These are phyloP conservation scores for Berghia stephanieae DNA, from an alignment of 1,140 invertebrate species.

Conservation along the genomic window DNA sequence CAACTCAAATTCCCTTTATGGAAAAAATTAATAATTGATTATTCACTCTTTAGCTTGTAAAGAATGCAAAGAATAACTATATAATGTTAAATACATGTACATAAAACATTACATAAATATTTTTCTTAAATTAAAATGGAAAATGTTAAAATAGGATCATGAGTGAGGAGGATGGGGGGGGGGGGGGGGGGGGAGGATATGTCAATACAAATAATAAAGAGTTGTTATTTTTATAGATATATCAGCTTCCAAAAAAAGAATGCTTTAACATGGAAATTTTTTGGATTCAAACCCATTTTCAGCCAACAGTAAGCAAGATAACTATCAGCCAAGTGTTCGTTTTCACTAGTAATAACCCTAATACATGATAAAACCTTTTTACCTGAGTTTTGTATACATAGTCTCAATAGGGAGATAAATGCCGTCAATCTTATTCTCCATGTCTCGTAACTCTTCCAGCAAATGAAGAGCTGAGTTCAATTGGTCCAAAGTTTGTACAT, in stretches of 20 bases:
- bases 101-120: too few species aligned
- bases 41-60: not conserved
- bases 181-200: too few species aligned
- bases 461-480: constrained; percentile 63
- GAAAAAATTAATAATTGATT: not conserved
- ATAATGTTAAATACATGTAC: not conserved
- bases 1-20: constrained; percentile 61
- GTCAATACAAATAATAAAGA: too few species aligned
- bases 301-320: too few species aligned
- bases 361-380: too few species aligned
- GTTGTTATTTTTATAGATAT: too few species aligned
- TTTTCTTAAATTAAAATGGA: not conserved
- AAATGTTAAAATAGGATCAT: too few species aligned
- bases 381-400: constrained; percentile 65
- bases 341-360: not conserved
- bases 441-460: constrained; percentile 65
- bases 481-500: constrained; percentile 64
- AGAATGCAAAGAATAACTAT: not conserved
- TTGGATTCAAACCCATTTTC: too few species aligned
- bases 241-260: too few species aligned
- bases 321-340: too few species aligned
- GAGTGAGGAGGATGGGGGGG: too few species aligned
- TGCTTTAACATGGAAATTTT: too few species aligned
- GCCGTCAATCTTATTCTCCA: constrained; percentile 67
- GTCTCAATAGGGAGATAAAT: constrained; percentile 68